Percentiles rank a stretch among this genome's conserved stretches.
Conservation (phyloP, 2,888 invertebrate species). For the Xestia c-nigrum region DNA sequence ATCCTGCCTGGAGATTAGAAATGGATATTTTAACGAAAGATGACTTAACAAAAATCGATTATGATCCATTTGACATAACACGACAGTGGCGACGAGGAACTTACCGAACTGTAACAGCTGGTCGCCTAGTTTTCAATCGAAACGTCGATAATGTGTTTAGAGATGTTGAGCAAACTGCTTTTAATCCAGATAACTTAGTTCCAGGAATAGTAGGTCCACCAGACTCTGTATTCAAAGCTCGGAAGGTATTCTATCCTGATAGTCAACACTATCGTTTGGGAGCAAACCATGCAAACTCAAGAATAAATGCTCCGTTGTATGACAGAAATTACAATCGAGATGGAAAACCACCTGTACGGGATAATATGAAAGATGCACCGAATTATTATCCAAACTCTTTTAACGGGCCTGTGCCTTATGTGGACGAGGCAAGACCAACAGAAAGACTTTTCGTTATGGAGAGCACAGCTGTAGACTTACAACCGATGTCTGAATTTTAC, state of each 20-base stretch:
- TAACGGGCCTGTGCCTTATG: constrained; percentile 69
- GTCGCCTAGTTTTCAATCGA: constrained; percentile 84
- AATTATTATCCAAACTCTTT: constrained; percentile 73
- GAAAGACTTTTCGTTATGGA: constrained; percentile 29
- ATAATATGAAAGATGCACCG: constrained; percentile 67
- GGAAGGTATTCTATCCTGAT: constrained; percentile 88
- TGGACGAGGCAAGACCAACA: constrained; percentile 58
- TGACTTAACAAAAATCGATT: constrained; percentile 75
- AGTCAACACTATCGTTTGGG: constrained; percentile 83
- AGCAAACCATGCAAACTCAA: constrained; percentile 61
- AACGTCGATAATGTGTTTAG: constrained; percentile 87
- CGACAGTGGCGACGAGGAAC: constrained; percentile 80
- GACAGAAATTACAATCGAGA: constrained; percentile 67
- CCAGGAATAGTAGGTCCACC: constrained; percentile 87
- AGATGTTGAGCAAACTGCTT: constrained; percentile 88
- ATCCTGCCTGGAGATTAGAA: constrained; percentile 83
- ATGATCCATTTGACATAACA: constrained; percentile 86
- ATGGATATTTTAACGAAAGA: constrained; percentile 83
- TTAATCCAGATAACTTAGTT: constrained; percentile 76
- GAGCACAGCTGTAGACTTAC: constrained; percentile 48
- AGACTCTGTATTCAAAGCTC: constrained; percentile 87
- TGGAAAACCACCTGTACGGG: constrained; percentile 62
- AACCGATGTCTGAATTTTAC: constrained; percentile 47
- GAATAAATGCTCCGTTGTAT: constrained; percentile 67
- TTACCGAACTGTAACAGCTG: constrained; percentile 82